Percentiles rank a stretch among this genome's conserved stretches.
phyloP scores from a whole-genome alignment of 1,140 invertebrate genomes.

The Hypothenemus hampei region DNA sequence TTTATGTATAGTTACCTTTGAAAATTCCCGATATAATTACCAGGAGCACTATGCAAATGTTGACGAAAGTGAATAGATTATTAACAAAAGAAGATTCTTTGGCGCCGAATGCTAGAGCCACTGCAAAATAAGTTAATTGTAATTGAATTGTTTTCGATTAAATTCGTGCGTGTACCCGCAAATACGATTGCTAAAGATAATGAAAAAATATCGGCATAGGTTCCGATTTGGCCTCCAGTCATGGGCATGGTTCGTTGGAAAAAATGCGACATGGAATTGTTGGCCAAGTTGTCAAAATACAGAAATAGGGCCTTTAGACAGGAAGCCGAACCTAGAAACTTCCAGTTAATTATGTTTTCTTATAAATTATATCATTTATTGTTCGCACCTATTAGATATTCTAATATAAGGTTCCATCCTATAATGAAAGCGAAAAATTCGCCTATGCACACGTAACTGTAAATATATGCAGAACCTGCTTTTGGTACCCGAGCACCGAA shows the following conservation, averaged over 20 bases:
- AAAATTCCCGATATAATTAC: constrained; percentile 67
- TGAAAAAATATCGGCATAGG: constrained; percentile 67
- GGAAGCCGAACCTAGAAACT: constrained; percentile 57
- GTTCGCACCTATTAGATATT: constrained; percentile 78
- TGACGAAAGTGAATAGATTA: constrained; percentile 69
- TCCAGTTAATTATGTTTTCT: not conserved
- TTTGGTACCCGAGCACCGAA: constrained; percentile 84
- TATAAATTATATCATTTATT: not conserved
- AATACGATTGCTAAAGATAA: constrained; percentile 55
- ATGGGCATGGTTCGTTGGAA: constrained; percentile 57
- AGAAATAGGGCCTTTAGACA: constrained; percentile 69
- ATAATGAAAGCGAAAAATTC: constrained; percentile 74
- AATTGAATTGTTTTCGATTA: not conserved
- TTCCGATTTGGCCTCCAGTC: constrained; percentile 51
- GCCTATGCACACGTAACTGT: constrained; percentile 85
- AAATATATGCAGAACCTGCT: constrained; percentile 84
- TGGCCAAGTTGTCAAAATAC: constrained; percentile 65
- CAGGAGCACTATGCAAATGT: constrained; percentile 65
- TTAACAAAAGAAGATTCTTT: constrained; percentile 72
- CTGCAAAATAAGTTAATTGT: constrained; percentile 29
- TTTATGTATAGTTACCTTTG: constrained; percentile 49
- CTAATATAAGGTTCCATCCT: constrained; percentile 87
- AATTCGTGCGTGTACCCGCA: constrained; percentile 45
- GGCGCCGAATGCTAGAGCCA: constrained; percentile 59
- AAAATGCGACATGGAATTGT: constrained; percentile 55